Base-by-base conservation (phyloP, 2,888 invertebrate genomes). In the Dasysyrphus albostriatus region DNA sequence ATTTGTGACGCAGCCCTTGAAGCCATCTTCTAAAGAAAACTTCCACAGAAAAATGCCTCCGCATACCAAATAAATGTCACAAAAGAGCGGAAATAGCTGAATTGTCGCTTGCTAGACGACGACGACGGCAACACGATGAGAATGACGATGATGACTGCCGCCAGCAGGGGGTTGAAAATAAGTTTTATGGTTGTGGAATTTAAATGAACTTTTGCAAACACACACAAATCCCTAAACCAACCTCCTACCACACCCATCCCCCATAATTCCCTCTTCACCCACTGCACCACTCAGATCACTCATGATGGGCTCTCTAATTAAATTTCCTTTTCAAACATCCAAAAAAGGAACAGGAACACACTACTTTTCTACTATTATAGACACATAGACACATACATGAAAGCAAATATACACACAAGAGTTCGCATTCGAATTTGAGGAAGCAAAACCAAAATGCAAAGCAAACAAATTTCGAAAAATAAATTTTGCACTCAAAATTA, bases 161-260 rank as follows among this genome's bases (percentile, higher is more conserved):
- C 34, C 37, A 9, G n/a, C 5, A 12, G 34, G 67, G 49, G 67
- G 19, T 19, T 47, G 49, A 14, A 32, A 74, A 74, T 37, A 59
- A 80, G 84, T 75, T 80, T 84, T 63, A 83, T 83, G 73, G 61
- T 67, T 82, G 73, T 74, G 81, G 85, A 85, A 85, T 85, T 85
- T 85, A 82, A 85, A 85, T 85, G 81, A 85, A 85, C 85, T 67
- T 85, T 82, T 81, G 19, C 76, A 16, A 81, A 61, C 51, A 65
- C 44, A 72, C 44, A 67, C 49, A 49, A n/a, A 65, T 19, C 34
- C 44, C 44, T 32, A 29, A 44, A n/a, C 12, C 61, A 6, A 12
- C 24, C 5, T 5, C 1, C 5, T 1, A 4, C 24, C 47, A n/a
- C n/a, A n/a, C 12, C 14, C n/a, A 4, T 2, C 10, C 51, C 51